phyloP scores from a whole-genome alignment of 2,888 invertebrate genomes.

The Lepidocyrtinus sp. region DNA sequence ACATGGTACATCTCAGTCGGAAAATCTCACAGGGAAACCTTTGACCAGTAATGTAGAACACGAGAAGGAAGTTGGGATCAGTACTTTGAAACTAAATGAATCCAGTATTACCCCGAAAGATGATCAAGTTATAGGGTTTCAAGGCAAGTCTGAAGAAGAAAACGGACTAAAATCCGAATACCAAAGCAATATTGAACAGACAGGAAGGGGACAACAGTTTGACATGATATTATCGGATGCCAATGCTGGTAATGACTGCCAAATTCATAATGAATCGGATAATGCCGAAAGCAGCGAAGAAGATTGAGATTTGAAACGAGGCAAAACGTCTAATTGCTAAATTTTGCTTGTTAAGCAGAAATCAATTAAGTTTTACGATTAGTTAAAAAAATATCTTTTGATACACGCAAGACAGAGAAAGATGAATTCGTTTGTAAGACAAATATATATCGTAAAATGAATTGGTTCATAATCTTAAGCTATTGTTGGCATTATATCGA shows the following conservation, averaged over 20 bases:
- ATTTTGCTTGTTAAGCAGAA: too few species aligned
- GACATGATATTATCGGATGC: not conserved
- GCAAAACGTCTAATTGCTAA: too few species aligned
- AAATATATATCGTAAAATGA: too few species aligned
- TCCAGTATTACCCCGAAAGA: not conserved
- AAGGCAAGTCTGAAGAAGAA: not conserved
- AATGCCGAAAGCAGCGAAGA: not conserved
- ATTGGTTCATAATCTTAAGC: too few species aligned
- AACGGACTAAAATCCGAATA: not conserved
- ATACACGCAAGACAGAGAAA: too few species aligned
- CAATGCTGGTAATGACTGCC: not conserved
- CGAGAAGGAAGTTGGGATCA: not conserved
- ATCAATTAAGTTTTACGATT: too few species aligned
- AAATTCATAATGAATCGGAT: not conserved
- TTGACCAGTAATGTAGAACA: not conserved
- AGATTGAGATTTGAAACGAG: not conserved
- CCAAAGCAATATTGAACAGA: not conserved
- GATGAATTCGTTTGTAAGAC: too few species aligned
- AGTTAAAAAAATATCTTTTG: too few species aligned
- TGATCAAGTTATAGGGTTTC: not conserved
- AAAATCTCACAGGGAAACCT: not conserved
- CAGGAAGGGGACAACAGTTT: not conserved
- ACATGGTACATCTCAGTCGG: slow-evolving; percentile 13
- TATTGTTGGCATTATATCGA: too few species aligned
- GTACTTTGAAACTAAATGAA: not conserved